These are phyloP conservation scores for Holacanthella duospinosa DNA, from an alignment of 2,888 invertebrate species.

Conservation along the genomic window DNA sequence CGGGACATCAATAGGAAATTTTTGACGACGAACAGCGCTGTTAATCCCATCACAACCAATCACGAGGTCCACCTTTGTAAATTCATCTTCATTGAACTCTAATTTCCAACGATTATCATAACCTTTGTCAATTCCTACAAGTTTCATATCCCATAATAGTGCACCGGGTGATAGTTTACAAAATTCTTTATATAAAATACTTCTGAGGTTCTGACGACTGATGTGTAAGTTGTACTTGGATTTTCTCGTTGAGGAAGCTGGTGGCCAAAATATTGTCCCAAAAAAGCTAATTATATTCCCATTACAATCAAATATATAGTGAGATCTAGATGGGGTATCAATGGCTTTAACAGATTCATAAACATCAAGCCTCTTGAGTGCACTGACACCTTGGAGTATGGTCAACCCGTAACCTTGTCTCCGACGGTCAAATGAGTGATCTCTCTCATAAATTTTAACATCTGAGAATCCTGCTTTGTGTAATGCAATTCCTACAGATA, in stretches of 20 bases:
- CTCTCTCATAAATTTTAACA: background rate
- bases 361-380: background rate
- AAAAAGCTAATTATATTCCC: background rate
- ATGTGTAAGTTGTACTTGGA: background rate
- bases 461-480: background rate
- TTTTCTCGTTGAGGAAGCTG: background rate
- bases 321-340: background rate
- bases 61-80: background rate
- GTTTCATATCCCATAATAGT: background rate
- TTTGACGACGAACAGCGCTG: background rate
- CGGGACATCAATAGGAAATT: background rate
- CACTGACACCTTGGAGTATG: background rate
- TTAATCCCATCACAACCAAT: constrained; percentile 1
- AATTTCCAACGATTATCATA: background rate
- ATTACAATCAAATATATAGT: background rate
- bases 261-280: background rate
- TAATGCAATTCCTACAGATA: background rate
- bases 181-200: background rate
- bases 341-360: background rate
- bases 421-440: background rate
- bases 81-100: background rate
- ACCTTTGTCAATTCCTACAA: background rate
- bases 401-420: background rate
- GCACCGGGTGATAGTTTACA: background rate
- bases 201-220: background rate